Evolutionary conservation across 2,888 invertebrate genomes (phyloP), one percentile per base, ranked within the genome.

Genomic region (Clanis bilineata): DNA sequence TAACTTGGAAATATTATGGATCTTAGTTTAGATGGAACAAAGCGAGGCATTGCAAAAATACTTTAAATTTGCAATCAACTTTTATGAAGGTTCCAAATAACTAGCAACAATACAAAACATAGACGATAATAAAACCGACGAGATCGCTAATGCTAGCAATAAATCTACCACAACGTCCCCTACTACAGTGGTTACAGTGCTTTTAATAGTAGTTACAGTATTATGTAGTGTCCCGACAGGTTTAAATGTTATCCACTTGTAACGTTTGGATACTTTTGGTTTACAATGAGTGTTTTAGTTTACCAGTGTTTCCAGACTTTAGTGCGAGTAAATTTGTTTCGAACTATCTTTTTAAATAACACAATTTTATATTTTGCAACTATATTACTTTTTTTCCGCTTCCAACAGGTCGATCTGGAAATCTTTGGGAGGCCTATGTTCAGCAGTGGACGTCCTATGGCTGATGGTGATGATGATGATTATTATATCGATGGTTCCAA

Each of bases 161-260:
- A 79, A 79, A 80, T 73, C 64, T 65, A 58, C 47, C 44, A 59
- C 63, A 64, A 56, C 44, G 59, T 62, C 62, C 64, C 44, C 43
- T 57, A 57, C 57, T 69, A 76, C 76, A 71, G 70, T 77, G 74
- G 80, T 79, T 70, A 76, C 79, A 75, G 60, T 64, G 74, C 36
- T 72, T 77, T 77, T 79, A 81, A 83, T 77, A 78, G 74, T 72
- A 80, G 82, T 79, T 74, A 75, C 77, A 74, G 77, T 79, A 83
- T 80, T 79, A 82, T 84, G 80, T 81, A 82, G 77, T 74, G 73
- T 68, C 69, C 70, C 68, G 72, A 70, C 70, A 69, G 70, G 70
- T 74, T 74, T 74, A 73, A 75, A 72, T 67, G 69, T 68, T 69
- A 71, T 74, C 69, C 73, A 71, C 65, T 64, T 64, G 61, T 64